Evolutionary conservation across 2,797 vertebrate genomes (phyloP), one percentile per base, ranked within the genome.

Genomic region (Euthynnus affinis): DNA sequence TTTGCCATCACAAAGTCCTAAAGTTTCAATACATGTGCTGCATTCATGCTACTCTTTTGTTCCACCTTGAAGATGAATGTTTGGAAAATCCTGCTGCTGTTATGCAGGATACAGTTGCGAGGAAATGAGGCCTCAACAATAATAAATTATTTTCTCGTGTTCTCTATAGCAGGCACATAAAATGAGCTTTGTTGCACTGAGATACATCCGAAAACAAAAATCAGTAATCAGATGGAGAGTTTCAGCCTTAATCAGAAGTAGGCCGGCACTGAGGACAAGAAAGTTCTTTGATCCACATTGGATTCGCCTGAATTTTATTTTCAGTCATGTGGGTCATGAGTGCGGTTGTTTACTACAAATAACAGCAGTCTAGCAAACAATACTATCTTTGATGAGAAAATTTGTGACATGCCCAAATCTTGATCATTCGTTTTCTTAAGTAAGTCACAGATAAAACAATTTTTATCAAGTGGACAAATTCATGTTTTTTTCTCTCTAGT

Each of bases 81-180:
- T 20, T 23, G 53, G 55, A 72, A 78, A 81, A 18, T 60, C 22
- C 40, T 67, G 17, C 63, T 17, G 56, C 49, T 1, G 7, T 73
- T 51, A 59, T 37, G 57, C 66, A 55, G 44, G 34, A 70, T 5
- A 27, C 18, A 29, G 34, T n/a, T 60, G 6, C 49, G 27, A 34
- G 10, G 8, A 74, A 82, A 63, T 27, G 12, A 56, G 55, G 78
- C 3, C 20, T 60, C 20, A 17, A 46, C n/a, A 23, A 55, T 23
- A 23, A 49, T 23, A 4, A 56, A 22, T 14, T 0, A 3, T 25
- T 69, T 63, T 56, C 8, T 56, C 29, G 0, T 46, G 40, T 66
- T 72, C 37, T 75, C 48, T 29, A 12, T 15, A 37, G 59, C 42
- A 7, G 37, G 20, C 37, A n/a, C 18, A 51, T 13, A 25, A 9